These are phyloP conservation scores for Sus scrofa DNA, from an alignment of 2,113 vertebrate species.

Conservation along the genomic window DNA sequence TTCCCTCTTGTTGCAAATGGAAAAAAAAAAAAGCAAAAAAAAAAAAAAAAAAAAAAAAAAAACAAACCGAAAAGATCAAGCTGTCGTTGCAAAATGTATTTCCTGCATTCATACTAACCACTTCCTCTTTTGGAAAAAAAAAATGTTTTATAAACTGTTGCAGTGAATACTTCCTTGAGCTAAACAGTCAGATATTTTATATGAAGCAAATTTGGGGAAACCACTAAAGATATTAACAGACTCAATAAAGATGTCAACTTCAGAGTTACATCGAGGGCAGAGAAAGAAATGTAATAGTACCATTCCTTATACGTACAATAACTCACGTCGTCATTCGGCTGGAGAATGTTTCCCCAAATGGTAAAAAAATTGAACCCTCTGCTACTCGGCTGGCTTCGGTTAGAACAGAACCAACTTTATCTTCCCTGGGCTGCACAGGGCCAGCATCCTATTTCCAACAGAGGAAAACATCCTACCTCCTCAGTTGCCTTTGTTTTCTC, in stretches of 20 bases:
- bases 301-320: conserved; percentile 82
- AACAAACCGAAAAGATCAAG: conserved; percentile 32
- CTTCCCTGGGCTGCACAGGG: rapidly evolving
- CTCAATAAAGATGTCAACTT: conserved; percentile 75
- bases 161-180: background rate
- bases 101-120: conserved; percentile 68
- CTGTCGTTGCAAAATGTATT: conserved; percentile 63
- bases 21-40: background rate
- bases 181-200: background rate
- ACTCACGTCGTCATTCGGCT: background rate
- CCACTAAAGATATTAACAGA: background rate
- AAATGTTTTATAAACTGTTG: background rate
- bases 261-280: background rate
- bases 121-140: conserved; percentile 76
- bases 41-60: background rate
- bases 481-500: background rate
- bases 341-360: conserved; percentile 85
- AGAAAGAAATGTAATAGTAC: conserved; percentile 52
- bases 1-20: background rate
- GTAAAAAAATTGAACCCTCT: conserved; percentile 81
- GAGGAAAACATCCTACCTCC: background rate
- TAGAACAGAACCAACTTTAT: background rate
- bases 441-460: rapidly evolving
- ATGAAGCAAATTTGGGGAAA: background rate
- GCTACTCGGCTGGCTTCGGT: background rate